Evolutionary conservation across 2,113 vertebrate species (phyloP).

Genomic region (Sapayoa aenigma): DNA sequence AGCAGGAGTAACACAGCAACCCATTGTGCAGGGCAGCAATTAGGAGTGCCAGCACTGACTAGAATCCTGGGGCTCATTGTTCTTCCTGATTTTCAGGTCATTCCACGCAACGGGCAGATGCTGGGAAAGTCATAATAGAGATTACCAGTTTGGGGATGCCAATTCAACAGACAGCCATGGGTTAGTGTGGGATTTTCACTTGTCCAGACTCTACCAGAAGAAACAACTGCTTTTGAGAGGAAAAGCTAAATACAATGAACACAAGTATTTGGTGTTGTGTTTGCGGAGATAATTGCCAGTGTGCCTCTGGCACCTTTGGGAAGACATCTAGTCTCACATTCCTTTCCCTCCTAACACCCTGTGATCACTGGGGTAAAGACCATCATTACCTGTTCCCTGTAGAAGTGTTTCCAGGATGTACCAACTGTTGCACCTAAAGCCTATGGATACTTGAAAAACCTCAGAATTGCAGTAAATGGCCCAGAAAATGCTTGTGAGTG

Average conservation of each 20-base stretch:
- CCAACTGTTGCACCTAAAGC: background rate
- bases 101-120: conserved; percentile 44
- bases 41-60: conserved; percentile 13
- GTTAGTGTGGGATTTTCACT: background rate
- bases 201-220: background rate
- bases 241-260: background rate
- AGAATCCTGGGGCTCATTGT: conserved; percentile 19
- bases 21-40: conserved; percentile 33
- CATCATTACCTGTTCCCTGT: conserved; percentile 15
- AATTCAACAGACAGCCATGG: background rate
- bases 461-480: background rate
- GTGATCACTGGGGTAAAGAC: conserved; percentile 31
- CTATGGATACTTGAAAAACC: background rate
- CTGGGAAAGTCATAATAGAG: conserved; percentile 23
- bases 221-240: background rate
- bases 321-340: background rate
- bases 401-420: background rate
- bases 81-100: conserved; percentile 51
- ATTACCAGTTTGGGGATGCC: background rate
- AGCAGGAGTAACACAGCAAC: conserved; percentile 23
- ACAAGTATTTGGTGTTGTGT: background rate
- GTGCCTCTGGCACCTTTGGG: background rate
- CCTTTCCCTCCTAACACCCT: conserved; percentile 4
- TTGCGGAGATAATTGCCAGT: background rate
- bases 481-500: background rate